Evolutionary conservation across 2,888 invertebrate species (phyloP), one percentile per base, ranked within the genome.

Genomic region (Dorcus parallelipipedus): DNA sequence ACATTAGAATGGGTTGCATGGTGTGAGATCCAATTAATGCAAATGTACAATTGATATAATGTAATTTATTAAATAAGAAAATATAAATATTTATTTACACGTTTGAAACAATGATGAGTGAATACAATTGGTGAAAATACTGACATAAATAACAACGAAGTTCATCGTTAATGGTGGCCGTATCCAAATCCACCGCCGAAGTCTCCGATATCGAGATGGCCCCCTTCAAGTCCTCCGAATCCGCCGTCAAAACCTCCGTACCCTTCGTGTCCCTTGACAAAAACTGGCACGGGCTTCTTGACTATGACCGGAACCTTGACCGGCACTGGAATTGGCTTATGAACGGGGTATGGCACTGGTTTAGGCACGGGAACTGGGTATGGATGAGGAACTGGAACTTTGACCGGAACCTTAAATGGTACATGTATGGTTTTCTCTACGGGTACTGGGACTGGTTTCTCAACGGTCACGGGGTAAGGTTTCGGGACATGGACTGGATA

Each of bases 381-480:
- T 56, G 69, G 69, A n/a, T 69, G 70, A 10, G 65, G 66, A 33
- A 67, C 65, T 48, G 71, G 81, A 58, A 71, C 67, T 49, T 70
- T 74, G 6, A 77, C 76, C 62, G 78, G 77, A 33, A 79, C 79
- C 72, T 78, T 67, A 48, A 66, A 71, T 67, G 67, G 77, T 39
- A 67, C 68, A 47, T 70, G 82, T 0, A 83, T 82, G 0, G 80
- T 81, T 62, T 83, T 83, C 6, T 81, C 76, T 2, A 83, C 81
- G 0, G 79, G 82, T 41, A 78, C 77, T 3, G 81, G 79, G 40
- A 81, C 79, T 4, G 81, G 82, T 52, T 81, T 76, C 62, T 82
- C 82, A 0, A 82, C 80, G 1, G 79, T 74, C 0, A 82, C 80
- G 61, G 71, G 70, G 64, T 69, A 67, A 1, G 82, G 81, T 9